Percentiles rank a stretch among this genome's conserved stretches.
These are phyloP conservation scores for Clavelina lepadiformis DNA, from an alignment of 23 tunicate genomes.

Conservation along the genomic window DNA sequence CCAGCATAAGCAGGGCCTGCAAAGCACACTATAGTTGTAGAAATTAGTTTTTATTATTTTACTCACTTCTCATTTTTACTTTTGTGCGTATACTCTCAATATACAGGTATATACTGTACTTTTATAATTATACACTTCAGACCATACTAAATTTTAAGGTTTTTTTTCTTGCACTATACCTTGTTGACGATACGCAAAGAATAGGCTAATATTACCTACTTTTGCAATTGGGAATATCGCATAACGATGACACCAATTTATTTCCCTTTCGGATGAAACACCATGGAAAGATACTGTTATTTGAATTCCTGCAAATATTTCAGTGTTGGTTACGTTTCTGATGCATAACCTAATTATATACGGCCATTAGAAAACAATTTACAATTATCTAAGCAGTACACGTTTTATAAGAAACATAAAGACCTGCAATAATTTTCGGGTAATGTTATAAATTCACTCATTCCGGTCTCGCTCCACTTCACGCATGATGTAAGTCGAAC, in stretches of 20 bases:
- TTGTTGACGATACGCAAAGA: no score
- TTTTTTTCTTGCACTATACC: no score
- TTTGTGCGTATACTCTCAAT: no score
- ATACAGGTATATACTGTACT: no score
- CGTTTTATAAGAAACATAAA: background rate
- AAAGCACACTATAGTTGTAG: background rate
- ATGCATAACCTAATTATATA: background rate
- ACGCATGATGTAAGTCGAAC: conserved; percentile 28
- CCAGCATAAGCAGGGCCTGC: conserved; percentile 56
- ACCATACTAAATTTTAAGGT: no score
- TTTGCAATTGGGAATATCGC: conserved; percentile 59
- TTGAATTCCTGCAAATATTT: conserved; percentile 53
- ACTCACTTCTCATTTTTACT: no score
- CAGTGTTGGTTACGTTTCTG: no score
- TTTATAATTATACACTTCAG: no score
- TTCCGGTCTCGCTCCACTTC: conserved; percentile 32
- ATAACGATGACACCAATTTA: conserved; percentile 11
- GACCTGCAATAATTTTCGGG: conserved; percentile 68
- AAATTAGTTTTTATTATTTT: background rate
- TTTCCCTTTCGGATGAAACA: conserved; percentile 40
- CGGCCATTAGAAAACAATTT: background rate
- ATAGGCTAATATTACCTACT: no score
- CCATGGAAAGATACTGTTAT: conserved; percentile 61
- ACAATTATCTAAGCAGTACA: background rate
- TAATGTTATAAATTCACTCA: conserved; percentile 16